These are phyloP conservation scores for Machimus atricapillus DNA, from an alignment of 2,888 invertebrate genomes.

Conservation along the genomic window DNA sequence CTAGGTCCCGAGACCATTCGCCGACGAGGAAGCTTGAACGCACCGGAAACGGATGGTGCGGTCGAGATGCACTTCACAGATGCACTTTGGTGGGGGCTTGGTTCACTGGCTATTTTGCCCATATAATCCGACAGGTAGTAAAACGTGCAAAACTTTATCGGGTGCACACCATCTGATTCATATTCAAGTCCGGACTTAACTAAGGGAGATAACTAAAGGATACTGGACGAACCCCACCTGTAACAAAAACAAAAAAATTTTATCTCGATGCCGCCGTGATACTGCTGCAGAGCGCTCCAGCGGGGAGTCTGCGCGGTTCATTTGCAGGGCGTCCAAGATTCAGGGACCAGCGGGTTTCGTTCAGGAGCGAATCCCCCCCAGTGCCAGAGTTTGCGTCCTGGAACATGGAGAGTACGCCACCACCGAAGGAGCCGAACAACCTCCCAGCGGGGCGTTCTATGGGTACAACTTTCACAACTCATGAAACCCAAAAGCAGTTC, in stretches of 20 bases:
- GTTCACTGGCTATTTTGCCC: background rate
- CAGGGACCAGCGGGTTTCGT: background rate
- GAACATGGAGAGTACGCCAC: background rate
- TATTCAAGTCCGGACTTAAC: slow-evolving; percentile 52
- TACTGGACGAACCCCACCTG: slow-evolving; percentile 53
- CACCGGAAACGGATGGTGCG: background rate
- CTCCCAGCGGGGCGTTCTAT: background rate
- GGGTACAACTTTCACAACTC: slow-evolving; percentile 35
- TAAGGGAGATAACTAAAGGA: slow-evolving; percentile 52
- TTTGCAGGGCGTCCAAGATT: background rate
- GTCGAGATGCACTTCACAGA: slow-evolving; percentile 28
- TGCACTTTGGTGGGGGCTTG: background rate
- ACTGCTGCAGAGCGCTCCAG: slow-evolving; percentile 9
- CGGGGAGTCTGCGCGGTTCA: slow-evolving; percentile 9
- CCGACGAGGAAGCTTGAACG: background rate
- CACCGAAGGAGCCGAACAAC: background rate
- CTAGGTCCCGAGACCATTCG: background rate
- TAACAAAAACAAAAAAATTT: slow-evolving; percentile 44
- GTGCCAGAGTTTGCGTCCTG: background rate
- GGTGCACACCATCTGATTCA: slow-evolving; percentile 52
- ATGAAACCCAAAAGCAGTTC: slow-evolving; percentile 34
- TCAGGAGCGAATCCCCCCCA: background rate
- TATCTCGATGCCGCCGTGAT: slow-evolving; percentile 1
- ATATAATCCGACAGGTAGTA: slow-evolving; percentile 41
- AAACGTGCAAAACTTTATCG: slow-evolving; percentile 44